A percentile compares a stretch with the other conserved stretches of the same genome.
Evolutionary conservation across 2,888 invertebrate species (phyloP).

Genomic region (Mimas tiliae): DNA sequence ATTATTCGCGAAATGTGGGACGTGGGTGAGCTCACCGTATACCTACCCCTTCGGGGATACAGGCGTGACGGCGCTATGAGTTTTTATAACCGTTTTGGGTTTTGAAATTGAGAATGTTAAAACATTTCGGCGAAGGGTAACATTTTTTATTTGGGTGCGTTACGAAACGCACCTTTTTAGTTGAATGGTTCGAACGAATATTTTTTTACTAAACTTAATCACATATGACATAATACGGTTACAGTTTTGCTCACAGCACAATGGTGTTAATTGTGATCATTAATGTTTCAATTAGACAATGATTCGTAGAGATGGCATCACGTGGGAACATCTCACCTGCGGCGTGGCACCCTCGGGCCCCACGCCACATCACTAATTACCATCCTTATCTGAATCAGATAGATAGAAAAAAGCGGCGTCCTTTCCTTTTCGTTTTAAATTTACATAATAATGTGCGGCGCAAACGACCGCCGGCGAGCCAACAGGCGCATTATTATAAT

Average conservation of each 20-base stretch:
- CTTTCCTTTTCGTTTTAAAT: slow-evolving; percentile 77
- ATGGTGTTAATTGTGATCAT: slow-evolving; percentile 35
- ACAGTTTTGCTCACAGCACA: background rate
- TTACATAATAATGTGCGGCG: slow-evolving; percentile 82
- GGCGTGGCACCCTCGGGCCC: slow-evolving; percentile 48
- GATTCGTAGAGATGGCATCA: slow-evolving; percentile 43
- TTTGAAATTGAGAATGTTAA: background rate
- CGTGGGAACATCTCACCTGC: slow-evolving; percentile 72
- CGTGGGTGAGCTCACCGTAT: background rate
- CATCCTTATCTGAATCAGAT: slow-evolving; percentile 78
- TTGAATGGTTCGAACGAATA: background rate
- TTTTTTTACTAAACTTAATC: background rate
- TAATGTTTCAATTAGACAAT: slow-evolving; percentile 34
- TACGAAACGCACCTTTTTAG: background rate
- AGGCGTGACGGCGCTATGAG: background rate
- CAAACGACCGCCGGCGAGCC: slow-evolving; percentile 69
- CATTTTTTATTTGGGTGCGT: background rate
- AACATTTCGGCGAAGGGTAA: background rate
- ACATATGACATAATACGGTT: background rate
- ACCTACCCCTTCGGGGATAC: slow-evolving; percentile 7
- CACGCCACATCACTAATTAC: slow-evolving; percentile 69
- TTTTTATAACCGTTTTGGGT: background rate
- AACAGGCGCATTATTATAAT: slow-evolving; percentile 71
- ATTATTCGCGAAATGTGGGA: background rate
- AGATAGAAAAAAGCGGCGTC: slow-evolving; percentile 73